A percentile compares a stretch with the other conserved stretches of the same genome.
These are phyloP conservation scores for Notothenia coriiceps DNA, from an alignment of 2,113 vertebrate species.

Conservation along the genomic window DNA sequence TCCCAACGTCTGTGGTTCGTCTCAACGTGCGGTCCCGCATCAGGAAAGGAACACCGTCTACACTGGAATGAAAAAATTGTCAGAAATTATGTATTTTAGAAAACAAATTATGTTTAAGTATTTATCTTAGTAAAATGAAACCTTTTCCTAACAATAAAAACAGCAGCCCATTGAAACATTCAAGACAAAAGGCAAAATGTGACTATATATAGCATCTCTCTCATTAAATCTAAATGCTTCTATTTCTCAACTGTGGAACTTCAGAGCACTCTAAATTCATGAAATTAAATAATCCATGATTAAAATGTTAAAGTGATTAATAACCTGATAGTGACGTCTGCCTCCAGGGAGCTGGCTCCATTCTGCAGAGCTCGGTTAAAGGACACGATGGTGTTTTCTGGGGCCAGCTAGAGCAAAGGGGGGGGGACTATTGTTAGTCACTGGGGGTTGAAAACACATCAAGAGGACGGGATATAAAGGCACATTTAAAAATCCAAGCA, in stretches of 20 bases:
- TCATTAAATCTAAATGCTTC: constrained; percentile 5
- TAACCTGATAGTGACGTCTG: constrained; percentile 92
- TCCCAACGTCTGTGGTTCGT: constrained; percentile 91
- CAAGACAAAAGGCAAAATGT: no score
- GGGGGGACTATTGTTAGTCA: constrained; percentile 24
- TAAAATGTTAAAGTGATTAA: constrained; percentile 14
- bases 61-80: constrained; percentile 74
- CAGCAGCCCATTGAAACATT: neutral
- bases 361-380: constrained; percentile 94
- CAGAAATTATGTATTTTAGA: neutral
- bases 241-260: constrained; percentile 8
- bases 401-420: constrained; percentile 87
- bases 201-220: neutral
- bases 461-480: neutral
- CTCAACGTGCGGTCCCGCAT: constrained; percentile 91
- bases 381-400: constrained; percentile 96
- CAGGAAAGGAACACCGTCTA: constrained; percentile 94
- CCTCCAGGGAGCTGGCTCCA: constrained; percentile 88
- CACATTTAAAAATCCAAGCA: neutral
- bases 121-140: no score
- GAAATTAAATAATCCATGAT: constrained; percentile 14
- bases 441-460: neutral
- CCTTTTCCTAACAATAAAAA: neutral
- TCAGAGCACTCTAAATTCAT: neutral
- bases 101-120: neutral